Evolutionary conservation across 1,140 invertebrate species (phyloP).

Genomic region (Acromyrmex heyeri): DNA sequence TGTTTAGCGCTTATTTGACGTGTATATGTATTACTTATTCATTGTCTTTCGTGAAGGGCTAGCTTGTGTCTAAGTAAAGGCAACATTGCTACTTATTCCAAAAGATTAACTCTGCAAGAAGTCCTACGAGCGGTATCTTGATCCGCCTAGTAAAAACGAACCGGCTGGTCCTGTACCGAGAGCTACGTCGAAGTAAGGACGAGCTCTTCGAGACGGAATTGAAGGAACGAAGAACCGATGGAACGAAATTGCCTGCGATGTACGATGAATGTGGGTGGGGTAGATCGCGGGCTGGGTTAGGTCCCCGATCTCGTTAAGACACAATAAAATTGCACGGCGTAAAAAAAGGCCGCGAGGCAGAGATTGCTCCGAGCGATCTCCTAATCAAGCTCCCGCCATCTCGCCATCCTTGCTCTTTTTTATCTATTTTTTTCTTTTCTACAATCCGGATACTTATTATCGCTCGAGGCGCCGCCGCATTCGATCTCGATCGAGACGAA

Average conservation of each 20-base stretch:
- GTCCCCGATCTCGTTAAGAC: slow-evolving; percentile 81
- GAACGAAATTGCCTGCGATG: slow-evolving; percentile 81
- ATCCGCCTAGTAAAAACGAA: slow-evolving; percentile 42
- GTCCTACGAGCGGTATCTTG: slow-evolving; percentile 35
- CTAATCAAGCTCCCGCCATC: slow-evolving; percentile 76
- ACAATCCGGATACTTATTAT: slow-evolving; percentile 57
- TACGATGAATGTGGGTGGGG: slow-evolving; percentile 64
- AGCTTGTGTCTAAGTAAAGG: neutral
- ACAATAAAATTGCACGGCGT: slow-evolving; percentile 79
- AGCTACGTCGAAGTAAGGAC: neutral
- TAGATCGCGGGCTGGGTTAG: slow-evolving; percentile 51
- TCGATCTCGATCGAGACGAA: slow-evolving; percentile 68
- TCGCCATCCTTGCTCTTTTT: slow-evolving; percentile 26
- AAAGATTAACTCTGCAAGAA: slow-evolving; percentile 54
- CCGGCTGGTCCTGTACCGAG: slow-evolving; percentile 16
- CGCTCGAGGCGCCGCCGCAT: neutral
- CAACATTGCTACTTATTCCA: slow-evolving; percentile 30
- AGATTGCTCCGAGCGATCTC: slow-evolving; percentile 78
- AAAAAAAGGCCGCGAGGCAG: slow-evolving; percentile 70
- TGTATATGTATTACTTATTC: neutral
- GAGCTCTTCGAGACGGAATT: slow-evolving; percentile 49
- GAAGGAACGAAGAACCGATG: slow-evolving; percentile 71
- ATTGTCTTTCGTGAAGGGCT: neutral
- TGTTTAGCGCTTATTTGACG: neutral
- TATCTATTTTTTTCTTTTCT: slow-evolving; percentile 5